Base-by-base conservation (phyloP, 2,888 invertebrate genomes). In the Caenorhabditis doughertyi region DNA sequence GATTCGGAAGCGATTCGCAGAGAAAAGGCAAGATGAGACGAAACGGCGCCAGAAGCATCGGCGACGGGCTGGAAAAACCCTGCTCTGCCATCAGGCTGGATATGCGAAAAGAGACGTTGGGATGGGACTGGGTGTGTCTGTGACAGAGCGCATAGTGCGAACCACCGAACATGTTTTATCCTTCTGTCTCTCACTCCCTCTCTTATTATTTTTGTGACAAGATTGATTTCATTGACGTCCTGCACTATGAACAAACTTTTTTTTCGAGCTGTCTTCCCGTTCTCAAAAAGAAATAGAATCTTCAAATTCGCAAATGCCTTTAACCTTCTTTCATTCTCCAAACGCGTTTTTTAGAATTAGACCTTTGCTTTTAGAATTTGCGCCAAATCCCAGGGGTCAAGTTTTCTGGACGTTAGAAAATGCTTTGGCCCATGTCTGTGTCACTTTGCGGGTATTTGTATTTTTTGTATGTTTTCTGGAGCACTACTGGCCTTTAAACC, bases 21-120 rank as follows among this genome's bases (percentile, higher is more conserved):
- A 81, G 71, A 81, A 55, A 67, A 76, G 79, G 71, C 72, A 81
- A 71, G 67, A 71, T 60, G 65, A 81, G 81, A 74, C 60, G 73
- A 76, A 76, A 76, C 76, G 68, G 68, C 76, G 76, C 76, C 76
- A 76, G 76, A 76, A 76, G 76, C 67, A 67, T 67, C 65, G 49
- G 56, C 16, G 62, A 65, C 49, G 42, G 56, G 73, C 64, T 65
- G 64, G 65, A 65, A 74, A 72, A 74, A 53, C 64, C 73, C 58
- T 27, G 39, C 64, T 32, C 32, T 23, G 32, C 64, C 73, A 74
- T 65, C 67, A 55, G 60, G 65, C 60, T 76, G 76, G 76, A 76
- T 76, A 68, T 76, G 74, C 58, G 74, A 76, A 55, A 64, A 42
- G 64, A 65, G 21, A 51, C 53, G 51, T 13, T 13, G 21, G 29